Conservation (phyloP, 2,888 invertebrate genomes). For the Erannis defoliaria region DNA sequence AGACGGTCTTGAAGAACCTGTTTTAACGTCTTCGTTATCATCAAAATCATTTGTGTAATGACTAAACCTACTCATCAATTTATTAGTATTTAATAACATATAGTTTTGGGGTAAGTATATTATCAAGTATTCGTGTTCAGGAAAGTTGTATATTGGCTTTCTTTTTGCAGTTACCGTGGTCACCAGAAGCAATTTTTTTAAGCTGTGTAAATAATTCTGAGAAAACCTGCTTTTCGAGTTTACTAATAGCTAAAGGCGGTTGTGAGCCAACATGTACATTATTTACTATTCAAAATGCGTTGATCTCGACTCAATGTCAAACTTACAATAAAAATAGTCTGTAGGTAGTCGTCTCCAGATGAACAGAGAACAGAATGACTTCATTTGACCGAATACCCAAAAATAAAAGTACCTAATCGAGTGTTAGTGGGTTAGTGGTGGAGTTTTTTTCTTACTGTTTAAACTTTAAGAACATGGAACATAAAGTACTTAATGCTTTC, state of each 20-base stretch:
- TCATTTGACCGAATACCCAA: background rate
- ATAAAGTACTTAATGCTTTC: no score
- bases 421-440: no score
- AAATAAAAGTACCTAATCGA: no score
- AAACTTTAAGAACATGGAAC: no score
- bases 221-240: constrained; percentile 41
- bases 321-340: constrained; percentile 7
- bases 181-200: constrained; percentile 1
- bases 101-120: background rate
- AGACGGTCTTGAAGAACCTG: constrained; percentile 34
- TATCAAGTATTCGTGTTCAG: background rate
- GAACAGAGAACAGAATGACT: background rate
- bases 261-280: background rate
- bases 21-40: constrained; percentile 24
- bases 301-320: constrained; percentile 32
- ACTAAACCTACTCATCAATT: background rate
- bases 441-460: no score
- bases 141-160: background rate
- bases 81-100: background rate
- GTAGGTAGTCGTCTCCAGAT: background rate
- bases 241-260: constrained; percentile 28
- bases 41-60: constrained; percentile 14
- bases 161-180: background rate
- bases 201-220: background rate
- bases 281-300: constrained; percentile 22